Conservation (phyloP, 64 coral and sea anemone genomes). For the Anthopleura sola region DNA sequence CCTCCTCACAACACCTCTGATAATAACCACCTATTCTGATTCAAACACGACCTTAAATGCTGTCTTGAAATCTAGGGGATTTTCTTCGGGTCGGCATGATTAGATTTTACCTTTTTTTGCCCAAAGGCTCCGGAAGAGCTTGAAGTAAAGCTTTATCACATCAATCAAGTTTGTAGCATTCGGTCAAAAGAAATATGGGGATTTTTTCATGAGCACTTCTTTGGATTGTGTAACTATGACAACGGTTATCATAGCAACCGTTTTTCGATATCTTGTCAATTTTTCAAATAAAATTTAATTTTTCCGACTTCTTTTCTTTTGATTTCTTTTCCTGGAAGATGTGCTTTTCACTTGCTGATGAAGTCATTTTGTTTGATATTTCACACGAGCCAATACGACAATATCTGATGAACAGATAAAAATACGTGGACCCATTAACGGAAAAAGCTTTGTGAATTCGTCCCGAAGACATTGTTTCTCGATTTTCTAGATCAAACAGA, state of each 20-base stretch:
- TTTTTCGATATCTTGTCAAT: neutral
- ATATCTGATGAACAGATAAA: slow-evolving; percentile 10
- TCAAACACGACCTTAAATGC: neutral
- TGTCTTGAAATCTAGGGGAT: neutral
- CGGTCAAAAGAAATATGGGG: neutral
- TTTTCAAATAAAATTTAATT: neutral
- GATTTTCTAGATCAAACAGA: slow-evolving; percentile 1
- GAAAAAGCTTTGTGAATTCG: neutral
- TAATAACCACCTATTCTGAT: neutral
- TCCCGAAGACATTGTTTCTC: slow-evolving; percentile 4
- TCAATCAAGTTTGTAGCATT: slow-evolving; percentile 13
- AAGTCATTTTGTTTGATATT: neutral
- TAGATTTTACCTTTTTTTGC: neutral
- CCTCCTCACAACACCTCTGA: neutral
- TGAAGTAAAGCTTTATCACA: neutral
- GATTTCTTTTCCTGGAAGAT: neutral
- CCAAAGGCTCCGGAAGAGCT: neutral
- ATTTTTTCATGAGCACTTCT: neutral
- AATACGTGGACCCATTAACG: neutral
- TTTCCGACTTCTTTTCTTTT: neutral
- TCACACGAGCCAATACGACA: neutral
- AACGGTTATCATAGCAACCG: slow-evolving; percentile 4
- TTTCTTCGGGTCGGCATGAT: neutral
- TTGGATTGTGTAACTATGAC: neutral
- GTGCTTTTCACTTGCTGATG: neutral